Base-by-base conservation (phyloP, 2,888 invertebrate species). In the Rhodophaea formosa region DNA sequence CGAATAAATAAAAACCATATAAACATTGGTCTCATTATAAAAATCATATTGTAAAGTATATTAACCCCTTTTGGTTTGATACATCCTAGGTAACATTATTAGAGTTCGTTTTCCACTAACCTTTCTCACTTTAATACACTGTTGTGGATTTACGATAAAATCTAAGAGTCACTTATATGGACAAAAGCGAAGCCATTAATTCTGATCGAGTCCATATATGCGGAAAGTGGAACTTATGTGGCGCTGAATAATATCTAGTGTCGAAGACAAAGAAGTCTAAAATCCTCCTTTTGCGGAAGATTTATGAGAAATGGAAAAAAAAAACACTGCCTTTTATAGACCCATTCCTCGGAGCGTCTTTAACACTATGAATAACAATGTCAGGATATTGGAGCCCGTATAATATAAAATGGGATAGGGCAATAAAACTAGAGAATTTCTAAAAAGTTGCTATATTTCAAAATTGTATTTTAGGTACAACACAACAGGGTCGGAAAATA, bases 401-500 rank as follows among this genome's bases (percentile, higher is more conserved):
- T 12, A 30, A 10, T 15, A 55, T 45, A 64, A 65, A 64, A 57
- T 57, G 44, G 53, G 49, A 58, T 47, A 55, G 35, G 56, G 15
- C 65, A 84, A 79, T 75, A 69, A 87, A 82, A 83, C 69, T 62
- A 68, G 44, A 14, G 30, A 45, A 16, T 68, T 62, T 66, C 75
- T 74, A 78, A 75, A 83, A 83, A 80, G 74, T 81, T 79, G 69
- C 79, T 88, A 79, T 87, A 87, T 82, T 86, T 80, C 72, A 70
- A 75, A 70, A 70, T 72, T 79, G 68, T 70, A 67, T 70, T 75
- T 72, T 62, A 70, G 69, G 72, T 80, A 82, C 71, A 79, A 82
- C 75, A 84, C 79, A 82, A 80, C 70, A 72, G 77, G 76, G 65
- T 86, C 82, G 71, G 82, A 86, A 88, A 87, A 86, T 86, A 85